A percentile compares a stretch with the other conserved stretches of the same genome.
These are phyloP conservation scores for Psilanteris sp. DNA, from an alignment of 1,140 invertebrate species.

Conservation along the genomic window DNA sequence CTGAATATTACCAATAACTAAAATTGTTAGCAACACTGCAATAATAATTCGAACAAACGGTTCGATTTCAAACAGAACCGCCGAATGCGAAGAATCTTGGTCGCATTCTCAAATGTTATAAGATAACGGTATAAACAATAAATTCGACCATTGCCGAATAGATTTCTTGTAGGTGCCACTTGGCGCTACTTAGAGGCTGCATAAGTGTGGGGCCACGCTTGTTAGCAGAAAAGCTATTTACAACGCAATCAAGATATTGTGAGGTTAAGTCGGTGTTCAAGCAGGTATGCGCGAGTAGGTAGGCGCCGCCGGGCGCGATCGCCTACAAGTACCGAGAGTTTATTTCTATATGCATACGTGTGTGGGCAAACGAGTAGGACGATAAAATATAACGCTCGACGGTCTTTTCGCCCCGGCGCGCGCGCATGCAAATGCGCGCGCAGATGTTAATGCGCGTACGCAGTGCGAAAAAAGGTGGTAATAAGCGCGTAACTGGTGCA, in stretches of 20 bases:
- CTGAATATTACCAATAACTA: background rate
- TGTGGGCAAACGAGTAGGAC: constrained; percentile 66
- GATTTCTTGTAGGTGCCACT: constrained; percentile 33
- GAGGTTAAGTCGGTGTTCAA: constrained; percentile 56
- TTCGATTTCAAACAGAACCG: constrained; percentile 1
- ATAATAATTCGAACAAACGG: background rate
- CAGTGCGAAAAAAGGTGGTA: constrained; percentile 55
- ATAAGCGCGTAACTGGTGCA: constrained; percentile 60
- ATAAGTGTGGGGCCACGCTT: constrained; percentile 49
- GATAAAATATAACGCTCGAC: constrained; percentile 65
- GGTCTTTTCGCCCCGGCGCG: constrained; percentile 30
- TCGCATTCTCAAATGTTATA: background rate
- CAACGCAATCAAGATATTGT: constrained; percentile 58
- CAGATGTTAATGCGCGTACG: too few relatives aligned
- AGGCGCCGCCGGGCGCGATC: constrained; percentile 59
- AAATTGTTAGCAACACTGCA: background rate
- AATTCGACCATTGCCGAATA: constrained; percentile 16
- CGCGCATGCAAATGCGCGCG: constrained; percentile 34
- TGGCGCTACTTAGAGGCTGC: constrained; percentile 35
- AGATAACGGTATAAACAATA: constrained; percentile 2
- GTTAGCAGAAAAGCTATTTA: constrained; percentile 62
- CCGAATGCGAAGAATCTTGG: background rate
- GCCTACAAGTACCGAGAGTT: constrained; percentile 60
- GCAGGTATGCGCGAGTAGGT: constrained; percentile 59
- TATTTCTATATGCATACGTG: constrained; percentile 48